phyloP scores from a whole-genome alignment of 2,888 invertebrate species.

The Notocelia uddmanniana region DNA sequence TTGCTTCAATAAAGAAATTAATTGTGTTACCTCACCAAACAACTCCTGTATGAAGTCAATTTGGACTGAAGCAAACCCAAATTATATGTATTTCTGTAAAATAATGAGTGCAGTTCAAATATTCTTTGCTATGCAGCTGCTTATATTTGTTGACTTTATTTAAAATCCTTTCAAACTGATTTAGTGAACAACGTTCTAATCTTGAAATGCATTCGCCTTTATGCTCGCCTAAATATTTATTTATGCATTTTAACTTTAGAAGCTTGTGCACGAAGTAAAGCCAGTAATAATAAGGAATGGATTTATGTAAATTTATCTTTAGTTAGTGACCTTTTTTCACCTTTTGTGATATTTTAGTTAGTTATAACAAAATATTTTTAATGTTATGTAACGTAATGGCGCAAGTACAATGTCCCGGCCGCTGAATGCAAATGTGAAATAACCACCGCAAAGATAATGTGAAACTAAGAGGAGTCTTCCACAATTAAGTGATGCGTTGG shows the following conservation, averaged over 20 bases:
- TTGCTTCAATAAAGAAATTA: background rate
- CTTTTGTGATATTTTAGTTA: conserved; percentile 63
- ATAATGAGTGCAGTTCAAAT: background rate
- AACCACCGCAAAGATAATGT: background rate
- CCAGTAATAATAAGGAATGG: background rate
- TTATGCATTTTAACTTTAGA: background rate
- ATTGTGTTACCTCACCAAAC: too few species aligned
- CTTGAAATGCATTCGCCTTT: background rate
- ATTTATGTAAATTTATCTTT: conserved; percentile 14
- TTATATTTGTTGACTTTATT: background rate
- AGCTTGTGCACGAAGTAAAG: background rate
- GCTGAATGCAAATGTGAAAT: background rate
- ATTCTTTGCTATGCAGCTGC: background rate
- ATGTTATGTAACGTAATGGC: conserved; percentile 10
- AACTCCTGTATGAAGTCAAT: background rate
- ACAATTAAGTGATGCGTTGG: background rate
- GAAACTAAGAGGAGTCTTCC: too few species aligned
- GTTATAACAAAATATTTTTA: conserved; percentile 36
- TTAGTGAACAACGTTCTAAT: conserved; percentile 4
- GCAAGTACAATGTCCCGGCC: background rate
- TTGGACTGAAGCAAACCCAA: background rate
- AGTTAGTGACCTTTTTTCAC: conserved; percentile 51
- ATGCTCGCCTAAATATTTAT: background rate
- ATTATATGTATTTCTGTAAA: background rate
- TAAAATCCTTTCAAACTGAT: background rate